These are phyloP conservation scores for Conus betulinus DNA, from an alignment of 1,140 invertebrate species.

Conservation along the genomic window DNA sequence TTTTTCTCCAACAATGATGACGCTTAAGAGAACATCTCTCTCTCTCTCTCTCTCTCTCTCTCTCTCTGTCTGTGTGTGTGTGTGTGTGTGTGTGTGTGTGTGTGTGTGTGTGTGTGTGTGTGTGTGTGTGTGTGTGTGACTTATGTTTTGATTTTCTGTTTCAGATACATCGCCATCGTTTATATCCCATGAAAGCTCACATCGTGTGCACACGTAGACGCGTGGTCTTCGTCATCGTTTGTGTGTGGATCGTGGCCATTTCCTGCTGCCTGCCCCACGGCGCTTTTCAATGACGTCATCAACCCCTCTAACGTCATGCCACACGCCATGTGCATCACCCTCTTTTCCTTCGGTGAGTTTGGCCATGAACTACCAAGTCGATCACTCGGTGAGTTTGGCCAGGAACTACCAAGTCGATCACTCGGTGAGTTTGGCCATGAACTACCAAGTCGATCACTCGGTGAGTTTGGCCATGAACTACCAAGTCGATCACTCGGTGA, in stretches of 20 bases:
- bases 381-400: too few species aligned
- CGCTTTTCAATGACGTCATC: conserved; percentile 68
- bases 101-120: not conserved
- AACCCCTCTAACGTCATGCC: conserved; percentile 35
- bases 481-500: too few species aligned
- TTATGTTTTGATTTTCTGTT: conserved; percentile 42
- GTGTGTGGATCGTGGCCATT: conserved; percentile 72
- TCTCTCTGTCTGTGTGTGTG: too few species aligned
- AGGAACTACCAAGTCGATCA: too few species aligned
- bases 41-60: too few species aligned
- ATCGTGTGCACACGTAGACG: conserved; percentile 72
- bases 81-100: too few species aligned
- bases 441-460: too few species aligned
- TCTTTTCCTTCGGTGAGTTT: conserved; percentile 16
- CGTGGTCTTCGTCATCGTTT: conserved; percentile 65
- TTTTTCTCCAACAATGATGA: too few species aligned
- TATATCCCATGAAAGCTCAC: conserved; percentile 76
- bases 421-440: too few species aligned
- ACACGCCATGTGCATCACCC: conserved; percentile 57
- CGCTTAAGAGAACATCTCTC: too few species aligned
- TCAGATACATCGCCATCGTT: conserved; percentile 76
- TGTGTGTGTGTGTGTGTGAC: not conserved
- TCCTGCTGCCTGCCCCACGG: conserved; percentile 70
- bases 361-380: too few species aligned
- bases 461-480: too few species aligned